Evolutionary conservation across 1,140 invertebrate genomes (phyloP).

Genomic region (Orussus abietinus): DNA sequence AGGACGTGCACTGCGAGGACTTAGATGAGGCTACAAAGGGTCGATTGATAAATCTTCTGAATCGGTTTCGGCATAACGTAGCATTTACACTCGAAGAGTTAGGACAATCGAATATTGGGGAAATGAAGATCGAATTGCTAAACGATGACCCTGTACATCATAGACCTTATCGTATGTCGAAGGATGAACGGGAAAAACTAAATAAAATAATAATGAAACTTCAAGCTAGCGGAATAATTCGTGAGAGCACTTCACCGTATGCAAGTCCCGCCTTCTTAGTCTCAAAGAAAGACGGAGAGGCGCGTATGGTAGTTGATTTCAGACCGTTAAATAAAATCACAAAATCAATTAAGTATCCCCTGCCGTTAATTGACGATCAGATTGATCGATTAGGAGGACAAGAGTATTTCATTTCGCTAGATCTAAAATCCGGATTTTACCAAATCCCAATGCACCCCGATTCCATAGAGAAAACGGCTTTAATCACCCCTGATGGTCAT

Average conservation of each 20-base stretch:
- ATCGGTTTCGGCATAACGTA: slow-evolving; percentile 12
- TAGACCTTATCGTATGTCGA: slow-evolving; percentile 27
- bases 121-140: slow-evolving; percentile 26
- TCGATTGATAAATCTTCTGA: slow-evolving; percentile 8
- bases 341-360: slow-evolving; percentile 46
- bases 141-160: slow-evolving; percentile 29
- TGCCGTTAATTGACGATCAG: slow-evolving; percentile 53
- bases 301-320: slow-evolving; percentile 49
- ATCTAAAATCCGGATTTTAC: no score
- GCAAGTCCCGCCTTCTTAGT: slow-evolving; percentile 46
- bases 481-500: no score
- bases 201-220: slow-evolving; percentile 36
- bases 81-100: slow-evolving; percentile 13
- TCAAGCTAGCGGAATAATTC: slow-evolving; percentile 35
- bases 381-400: no score
- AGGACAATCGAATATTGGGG: slow-evolving; percentile 19
- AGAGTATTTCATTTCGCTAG: no score
- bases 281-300: slow-evolving; percentile 45
- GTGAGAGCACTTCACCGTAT: slow-evolving; percentile 40
- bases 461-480: no score
- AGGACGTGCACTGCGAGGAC: no score
- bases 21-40: no score
- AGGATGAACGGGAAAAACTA: slow-evolving; percentile 24
- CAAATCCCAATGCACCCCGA: no score
- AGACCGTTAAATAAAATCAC: slow-evolving; percentile 43